Percentiles rank a stretch among this genome's conserved stretches.
Evolutionary conservation across 2,888 invertebrate genomes (phyloP).

Genomic region (Drosophila mayaguana): DNA sequence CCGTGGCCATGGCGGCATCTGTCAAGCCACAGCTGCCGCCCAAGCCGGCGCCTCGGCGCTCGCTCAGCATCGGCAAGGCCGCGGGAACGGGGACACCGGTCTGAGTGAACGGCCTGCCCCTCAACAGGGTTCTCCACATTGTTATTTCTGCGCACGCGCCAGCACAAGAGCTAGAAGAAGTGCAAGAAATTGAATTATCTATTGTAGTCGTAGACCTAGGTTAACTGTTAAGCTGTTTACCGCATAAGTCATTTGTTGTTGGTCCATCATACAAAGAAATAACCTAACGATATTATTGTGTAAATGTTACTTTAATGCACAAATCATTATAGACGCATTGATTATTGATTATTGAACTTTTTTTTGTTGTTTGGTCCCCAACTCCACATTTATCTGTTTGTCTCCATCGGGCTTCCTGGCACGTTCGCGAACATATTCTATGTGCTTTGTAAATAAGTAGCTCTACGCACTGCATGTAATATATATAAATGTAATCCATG

Average conservation of each 20-base stretch:
- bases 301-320: conserved; percentile 38
- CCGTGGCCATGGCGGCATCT: conserved; percentile 24
- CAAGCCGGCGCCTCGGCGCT: conserved; percentile 79
- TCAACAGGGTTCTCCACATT: conserved; percentile 49
- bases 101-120: conserved; percentile 60
- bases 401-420: conserved; percentile 36
- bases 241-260: conserved; percentile 67
- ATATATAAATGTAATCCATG: conserved; percentile 60
- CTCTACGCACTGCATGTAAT: conserved; percentile 60
- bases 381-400: conserved; percentile 26
- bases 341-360: conserved; percentile 10
- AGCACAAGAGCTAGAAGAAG: conserved; percentile 46
- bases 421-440: conserved; percentile 41
- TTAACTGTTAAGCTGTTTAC: conserved; percentile 49
- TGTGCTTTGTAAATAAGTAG: conserved; percentile 64
- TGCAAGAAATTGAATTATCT: conserved; percentile 64
- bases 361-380: conserved; percentile 27
- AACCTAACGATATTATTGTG: conserved; percentile 69
- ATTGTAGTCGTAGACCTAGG: conserved; percentile 57
- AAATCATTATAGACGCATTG: conserved; percentile 28
- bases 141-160: conserved; percentile 71
- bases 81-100: conserved; percentile 62
- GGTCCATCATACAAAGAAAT: conserved; percentile 65
- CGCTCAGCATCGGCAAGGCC: conserved; percentile 45
- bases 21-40: conserved; percentile 64